These are phyloP conservation scores for Taurulus bubalis DNA, from an alignment of 2,113 vertebrate species.

Conservation along the genomic window DNA sequence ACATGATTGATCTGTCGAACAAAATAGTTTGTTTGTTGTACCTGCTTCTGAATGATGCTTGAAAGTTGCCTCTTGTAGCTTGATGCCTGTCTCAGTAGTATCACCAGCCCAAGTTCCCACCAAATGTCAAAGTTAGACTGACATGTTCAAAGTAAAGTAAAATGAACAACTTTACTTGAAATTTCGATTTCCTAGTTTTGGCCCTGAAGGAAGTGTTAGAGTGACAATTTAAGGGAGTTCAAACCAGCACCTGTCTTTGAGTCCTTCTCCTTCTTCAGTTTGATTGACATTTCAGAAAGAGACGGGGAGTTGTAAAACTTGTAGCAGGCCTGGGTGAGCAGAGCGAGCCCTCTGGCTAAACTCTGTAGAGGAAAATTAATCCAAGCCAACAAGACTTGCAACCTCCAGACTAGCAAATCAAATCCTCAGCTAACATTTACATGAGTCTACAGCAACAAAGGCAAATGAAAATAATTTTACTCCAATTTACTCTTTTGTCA, in stretches of 20 bases:
- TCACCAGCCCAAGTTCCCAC: neutral
- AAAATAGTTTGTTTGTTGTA: slow-evolving; percentile 20
- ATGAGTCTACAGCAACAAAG: slow-evolving; percentile 42
- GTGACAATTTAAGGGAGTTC: slow-evolving; percentile 7
- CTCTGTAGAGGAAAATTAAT: slow-evolving; percentile 56
- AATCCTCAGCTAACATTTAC: slow-evolving; percentile 63
- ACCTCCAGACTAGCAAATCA: slow-evolving; percentile 35
- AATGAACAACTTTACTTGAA: slow-evolving; percentile 14
- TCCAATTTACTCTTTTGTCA: slow-evolving; percentile 47
- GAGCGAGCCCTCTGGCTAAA: slow-evolving; percentile 63
- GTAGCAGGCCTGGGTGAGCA: slow-evolving; percentile 27
- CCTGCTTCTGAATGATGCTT: slow-evolving; percentile 18
- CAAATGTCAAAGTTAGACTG: slow-evolving; percentile 36
- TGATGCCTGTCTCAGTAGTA: neutral
- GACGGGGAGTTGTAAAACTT: slow-evolving; percentile 33
- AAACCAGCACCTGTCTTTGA: slow-evolving; percentile 24
- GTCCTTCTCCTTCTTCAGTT: slow-evolving; percentile 18
- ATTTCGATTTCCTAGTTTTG: neutral
- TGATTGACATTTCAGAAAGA: slow-evolving; percentile 64
- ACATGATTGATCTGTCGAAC: neutral
- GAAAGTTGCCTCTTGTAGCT: slow-evolving; percentile 13
- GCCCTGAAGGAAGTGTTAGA: slow-evolving; percentile 22
- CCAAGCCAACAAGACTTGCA: slow-evolving; percentile 35
- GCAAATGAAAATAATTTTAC: slow-evolving; percentile 21
- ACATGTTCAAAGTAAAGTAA: slow-evolving; percentile 16